Evolutionary conservation across 1,140 invertebrate genomes (phyloP).

Genomic region (Belonocnema kinseyi): DNA sequence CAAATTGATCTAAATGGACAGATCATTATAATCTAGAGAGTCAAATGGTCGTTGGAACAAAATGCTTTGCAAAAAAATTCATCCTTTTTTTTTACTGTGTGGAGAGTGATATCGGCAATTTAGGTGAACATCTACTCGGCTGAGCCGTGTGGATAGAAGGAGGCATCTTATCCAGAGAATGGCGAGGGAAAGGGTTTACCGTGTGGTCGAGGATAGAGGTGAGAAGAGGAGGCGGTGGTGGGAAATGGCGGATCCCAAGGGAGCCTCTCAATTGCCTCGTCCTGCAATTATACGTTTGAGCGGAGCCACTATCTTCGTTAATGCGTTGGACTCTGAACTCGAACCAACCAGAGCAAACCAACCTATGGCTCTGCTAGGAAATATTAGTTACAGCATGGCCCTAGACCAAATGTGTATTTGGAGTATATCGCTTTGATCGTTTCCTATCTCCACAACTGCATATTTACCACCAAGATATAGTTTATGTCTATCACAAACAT

Average conservation of each 20-base stretch:
- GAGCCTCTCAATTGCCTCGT: constrained; percentile 71
- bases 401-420: constrained; percentile 52
- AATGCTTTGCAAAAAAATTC: no score
- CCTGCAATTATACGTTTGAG: constrained; percentile 74
- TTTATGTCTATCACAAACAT: background rate
- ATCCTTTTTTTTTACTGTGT: no score
- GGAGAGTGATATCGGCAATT: constrained; percentile 22
- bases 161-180: constrained; percentile 47
- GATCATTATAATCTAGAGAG: no score
- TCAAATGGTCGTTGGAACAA: no score
- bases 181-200: constrained; percentile 41
- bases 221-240: constrained; percentile 54
- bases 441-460: constrained; percentile 52
- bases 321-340: constrained; percentile 68
- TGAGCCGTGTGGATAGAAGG: constrained; percentile 60
- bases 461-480: constrained; percentile 43
- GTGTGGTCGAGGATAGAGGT: constrained; percentile 51
- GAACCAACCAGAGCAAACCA: constrained; percentile 53
- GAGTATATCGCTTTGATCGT: constrained; percentile 49
- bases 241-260: constrained; percentile 62
- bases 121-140: constrained; percentile 24
- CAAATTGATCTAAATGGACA: no score
- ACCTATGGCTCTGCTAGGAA: constrained; percentile 55
- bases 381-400: constrained; percentile 58
- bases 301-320: constrained; percentile 71